Evolutionary conservation across 2,888 invertebrate species (phyloP).

Genomic region (Oscheius sp.): DNA sequence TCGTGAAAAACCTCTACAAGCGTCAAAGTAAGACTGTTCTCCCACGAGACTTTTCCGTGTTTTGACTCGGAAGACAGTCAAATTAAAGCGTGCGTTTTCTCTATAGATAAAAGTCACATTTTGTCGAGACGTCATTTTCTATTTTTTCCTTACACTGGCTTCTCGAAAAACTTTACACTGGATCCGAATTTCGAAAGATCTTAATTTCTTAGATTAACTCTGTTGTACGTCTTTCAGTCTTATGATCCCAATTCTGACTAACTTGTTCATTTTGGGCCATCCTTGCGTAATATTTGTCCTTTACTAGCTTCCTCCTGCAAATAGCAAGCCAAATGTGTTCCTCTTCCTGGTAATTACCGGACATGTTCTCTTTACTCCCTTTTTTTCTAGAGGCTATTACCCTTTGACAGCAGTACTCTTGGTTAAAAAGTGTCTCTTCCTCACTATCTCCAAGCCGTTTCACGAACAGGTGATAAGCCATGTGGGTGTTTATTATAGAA

Average conservation of each 20-base stretch:
- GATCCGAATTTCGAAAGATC: too few relatives aligned
- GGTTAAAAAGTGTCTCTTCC: neutral
- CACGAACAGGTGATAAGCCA: conserved; percentile 21
- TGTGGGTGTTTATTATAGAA: conserved; percentile 13
- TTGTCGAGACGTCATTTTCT: neutral
- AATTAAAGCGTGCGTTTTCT: neutral
- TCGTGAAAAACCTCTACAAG: too few relatives aligned
- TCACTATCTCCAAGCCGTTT: neutral
- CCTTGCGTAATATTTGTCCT: neutral
- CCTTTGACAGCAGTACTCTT: too few relatives aligned
- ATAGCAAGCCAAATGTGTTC: neutral
- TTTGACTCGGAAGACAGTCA: neutral
- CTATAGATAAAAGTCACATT: neutral
- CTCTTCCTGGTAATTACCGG: neutral
- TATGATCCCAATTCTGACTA: neutral
- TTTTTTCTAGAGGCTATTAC: neutral
- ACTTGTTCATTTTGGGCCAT: neutral
- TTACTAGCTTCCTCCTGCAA: neutral
- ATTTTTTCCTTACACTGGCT: neutral
- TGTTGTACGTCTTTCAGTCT: neutral
- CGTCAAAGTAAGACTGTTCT: too few relatives aligned
- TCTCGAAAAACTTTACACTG: neutral
- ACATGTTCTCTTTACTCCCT: neutral
- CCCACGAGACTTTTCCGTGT: too few relatives aligned
- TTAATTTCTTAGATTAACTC: neutral